Conservation (phyloP, 1,140 invertebrate species). For the Zaprionus tsacasi region DNA sequence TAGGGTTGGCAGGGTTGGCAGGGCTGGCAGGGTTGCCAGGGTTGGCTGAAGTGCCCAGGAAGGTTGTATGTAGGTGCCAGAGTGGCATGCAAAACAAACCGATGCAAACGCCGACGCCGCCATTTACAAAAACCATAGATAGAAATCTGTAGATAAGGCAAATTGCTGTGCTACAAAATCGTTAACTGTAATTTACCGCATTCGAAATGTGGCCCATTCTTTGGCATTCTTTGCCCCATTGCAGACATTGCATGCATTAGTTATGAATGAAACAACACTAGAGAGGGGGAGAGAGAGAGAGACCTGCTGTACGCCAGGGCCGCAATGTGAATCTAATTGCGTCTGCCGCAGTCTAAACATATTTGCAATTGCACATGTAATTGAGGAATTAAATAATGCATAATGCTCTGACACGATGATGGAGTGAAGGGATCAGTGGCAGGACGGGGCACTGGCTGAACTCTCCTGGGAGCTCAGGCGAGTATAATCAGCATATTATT, state of each 20-base stretch:
- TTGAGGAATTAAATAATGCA: slow-evolving; percentile 50
- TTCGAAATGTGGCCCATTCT: slow-evolving; percentile 64
- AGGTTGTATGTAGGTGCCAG: slow-evolving; percentile 35
- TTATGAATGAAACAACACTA: slow-evolving; percentile 52
- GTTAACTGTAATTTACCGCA: slow-evolving; percentile 82
- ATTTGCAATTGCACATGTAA: slow-evolving; percentile 44
- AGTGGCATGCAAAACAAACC: slow-evolving; percentile 77
- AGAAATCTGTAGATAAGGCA: slow-evolving; percentile 78
- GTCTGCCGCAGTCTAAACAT: slow-evolving; percentile 28
- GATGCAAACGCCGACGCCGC: slow-evolving; percentile 65
- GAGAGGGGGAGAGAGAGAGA: neutral
- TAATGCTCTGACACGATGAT: slow-evolving; percentile 24
- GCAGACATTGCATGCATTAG: slow-evolving; percentile 31
- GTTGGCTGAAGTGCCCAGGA: neutral
- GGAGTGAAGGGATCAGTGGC: no score
- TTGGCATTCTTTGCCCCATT: slow-evolving; percentile 10
- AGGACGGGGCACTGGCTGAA: neutral
- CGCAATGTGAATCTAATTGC: slow-evolving; percentile 60
- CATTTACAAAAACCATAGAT: slow-evolving; percentile 77
- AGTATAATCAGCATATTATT: neutral
- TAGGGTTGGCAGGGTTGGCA: neutral
- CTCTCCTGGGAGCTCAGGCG: neutral
- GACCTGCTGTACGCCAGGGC: neutral
- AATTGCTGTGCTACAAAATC: slow-evolving; percentile 82
- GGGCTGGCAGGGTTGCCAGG: neutral